Conservation (phyloP, 2,888 invertebrate genomes). For the Syrista parreyssii region DNA sequence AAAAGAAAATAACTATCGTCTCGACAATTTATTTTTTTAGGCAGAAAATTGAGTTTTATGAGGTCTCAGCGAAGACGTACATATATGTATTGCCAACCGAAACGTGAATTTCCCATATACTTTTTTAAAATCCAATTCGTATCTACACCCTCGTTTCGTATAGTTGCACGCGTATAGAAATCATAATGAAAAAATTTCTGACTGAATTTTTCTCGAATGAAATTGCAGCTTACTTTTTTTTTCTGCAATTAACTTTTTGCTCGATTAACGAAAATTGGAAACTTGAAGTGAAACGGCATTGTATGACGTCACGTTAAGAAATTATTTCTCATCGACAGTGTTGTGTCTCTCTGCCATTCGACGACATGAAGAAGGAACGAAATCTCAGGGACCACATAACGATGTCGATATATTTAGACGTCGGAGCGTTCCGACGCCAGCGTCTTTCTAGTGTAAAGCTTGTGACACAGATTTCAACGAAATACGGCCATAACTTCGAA, state of each 20-base stretch:
- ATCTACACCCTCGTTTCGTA: background rate
- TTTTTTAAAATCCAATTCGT: background rate
- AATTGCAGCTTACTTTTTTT: background rate
- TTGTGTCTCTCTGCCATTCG: conserved; percentile 31
- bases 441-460: conserved; percentile 35
- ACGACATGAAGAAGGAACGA: conserved; percentile 35
- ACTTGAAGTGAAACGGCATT: background rate
- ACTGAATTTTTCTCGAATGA: background rate
- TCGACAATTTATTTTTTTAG: background rate
- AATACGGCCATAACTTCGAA: conserved; percentile 8
- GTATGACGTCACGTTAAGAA: background rate
- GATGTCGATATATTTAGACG: conserved; percentile 52
- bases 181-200: background rate
- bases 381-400: conserved; percentile 37
- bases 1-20: background rate
- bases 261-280: background rate
- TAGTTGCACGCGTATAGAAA: background rate
- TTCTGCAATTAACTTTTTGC: background rate
- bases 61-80: background rate
- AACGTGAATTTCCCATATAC: background rate
- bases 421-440: conserved; percentile 33
- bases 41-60: background rate
- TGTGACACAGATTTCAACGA: conserved; percentile 50
- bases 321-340: background rate
- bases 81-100: background rate